Evolutionary conservation across 2,113 vertebrate genomes (phyloP).

Genomic region (Alosa alosa): DNA sequence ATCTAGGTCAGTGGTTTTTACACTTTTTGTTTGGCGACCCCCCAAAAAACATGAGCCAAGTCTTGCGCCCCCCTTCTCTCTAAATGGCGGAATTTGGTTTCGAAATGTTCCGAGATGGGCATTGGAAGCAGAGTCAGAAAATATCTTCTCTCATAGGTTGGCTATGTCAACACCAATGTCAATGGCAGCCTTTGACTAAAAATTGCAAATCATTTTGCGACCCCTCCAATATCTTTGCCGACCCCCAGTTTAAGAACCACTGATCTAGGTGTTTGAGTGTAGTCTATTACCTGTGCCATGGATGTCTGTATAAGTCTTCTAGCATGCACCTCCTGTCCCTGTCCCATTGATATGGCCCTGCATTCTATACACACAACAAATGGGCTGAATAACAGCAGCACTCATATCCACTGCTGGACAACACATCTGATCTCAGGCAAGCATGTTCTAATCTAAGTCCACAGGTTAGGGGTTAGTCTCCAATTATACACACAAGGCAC

Average conservation of each 20-base stretch:
- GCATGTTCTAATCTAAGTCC: neutral
- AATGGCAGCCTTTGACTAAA: too few species aligned
- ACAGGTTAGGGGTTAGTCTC: neutral
- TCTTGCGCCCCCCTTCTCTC: too few species aligned
- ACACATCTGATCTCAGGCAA: neutral
- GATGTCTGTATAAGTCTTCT: constrained; percentile 80
- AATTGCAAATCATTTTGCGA: too few species aligned
- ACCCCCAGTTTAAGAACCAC: too few species aligned
- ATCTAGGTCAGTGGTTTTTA: neutral
- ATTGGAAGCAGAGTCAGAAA: too few species aligned
- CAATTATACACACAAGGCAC: neutral
- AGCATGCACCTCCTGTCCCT: constrained; percentile 84
- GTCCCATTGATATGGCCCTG: constrained; percentile 78
- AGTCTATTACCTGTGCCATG: constrained; percentile 73
- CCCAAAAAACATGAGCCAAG: too few species aligned
- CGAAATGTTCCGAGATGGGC: too few species aligned
- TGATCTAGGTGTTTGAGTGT: neutral
- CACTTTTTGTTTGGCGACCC: too few species aligned
- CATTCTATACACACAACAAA: constrained; percentile 59
- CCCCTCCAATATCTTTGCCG: too few species aligned
- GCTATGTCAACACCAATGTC: too few species aligned
- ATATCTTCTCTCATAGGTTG: too few species aligned
- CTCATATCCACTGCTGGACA: neutral
- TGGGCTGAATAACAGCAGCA: neutral
- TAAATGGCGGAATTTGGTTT: too few species aligned